phyloP scores from a whole-genome alignment of 2,113 vertebrate species.

The Platysteira castanea region DNA sequence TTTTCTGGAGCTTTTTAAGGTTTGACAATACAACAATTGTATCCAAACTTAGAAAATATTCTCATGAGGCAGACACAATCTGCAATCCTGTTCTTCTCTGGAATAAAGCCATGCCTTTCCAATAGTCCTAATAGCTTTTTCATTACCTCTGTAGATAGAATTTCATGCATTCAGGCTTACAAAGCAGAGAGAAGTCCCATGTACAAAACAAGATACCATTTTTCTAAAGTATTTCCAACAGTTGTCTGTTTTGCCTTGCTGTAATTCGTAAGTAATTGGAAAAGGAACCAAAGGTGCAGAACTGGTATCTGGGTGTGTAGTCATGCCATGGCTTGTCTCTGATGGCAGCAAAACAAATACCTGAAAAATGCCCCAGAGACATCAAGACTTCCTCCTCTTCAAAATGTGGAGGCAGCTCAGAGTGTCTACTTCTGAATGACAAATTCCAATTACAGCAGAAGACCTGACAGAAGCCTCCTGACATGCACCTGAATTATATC shows the following conservation, averaged over 20 bases:
- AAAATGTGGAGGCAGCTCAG: neutral
- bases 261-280: neutral
- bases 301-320: neutral
- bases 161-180: neutral
- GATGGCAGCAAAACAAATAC: neutral
- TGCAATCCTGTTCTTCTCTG: neutral
- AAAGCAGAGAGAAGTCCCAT: neutral
- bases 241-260: neutral
- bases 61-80: neutral
- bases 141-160: neutral
- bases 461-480: neutral
- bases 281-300: neutral
- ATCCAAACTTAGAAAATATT: neutral
- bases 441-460: neutral
- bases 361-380: neutral
- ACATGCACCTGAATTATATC: neutral
- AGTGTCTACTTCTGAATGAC: neutral
- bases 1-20: neutral
- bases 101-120: neutral
- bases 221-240: neutral
- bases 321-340: neutral
- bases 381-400: neutral
- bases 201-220: neutral
- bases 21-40: neutral
- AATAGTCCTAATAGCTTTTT: neutral